Evolutionary conservation across 2,113 vertebrate genomes (phyloP), one percentile per base, ranked within the genome.

Genomic region (Hepsetus odoe): DNA sequence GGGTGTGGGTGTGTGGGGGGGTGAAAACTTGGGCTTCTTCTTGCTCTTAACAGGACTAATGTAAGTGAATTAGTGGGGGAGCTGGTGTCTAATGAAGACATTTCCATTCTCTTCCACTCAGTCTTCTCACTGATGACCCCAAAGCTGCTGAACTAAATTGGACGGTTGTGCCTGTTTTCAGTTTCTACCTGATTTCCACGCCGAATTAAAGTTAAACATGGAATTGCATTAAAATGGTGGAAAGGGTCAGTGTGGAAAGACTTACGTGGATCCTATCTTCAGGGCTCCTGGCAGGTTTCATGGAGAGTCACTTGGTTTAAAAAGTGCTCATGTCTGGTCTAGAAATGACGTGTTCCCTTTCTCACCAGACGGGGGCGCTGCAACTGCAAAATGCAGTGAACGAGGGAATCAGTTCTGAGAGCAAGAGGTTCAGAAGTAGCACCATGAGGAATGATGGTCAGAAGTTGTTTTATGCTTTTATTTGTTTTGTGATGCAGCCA

Each of bases 301-400:
- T 16, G 12, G 46, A 49, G 51, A 11, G 5, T 7, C 51, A 24
- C 51, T 2, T 16, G 3, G 2, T n/a, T 22, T 9, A 22, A 20
- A n/a, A 16, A 5, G 5, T n/a, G 49, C 49, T 30, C 20, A 64
- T 22, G 20, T 38, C 10, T 24, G 3, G 32, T 38, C 33, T 22
- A 9, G 38, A 65, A 38, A n/a, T 38, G 16, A 11, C 16, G 13
- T 49, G 64, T 67, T 26, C 55, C 59, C 18, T 65, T 33, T 82
- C 30, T 75, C n/a, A 65, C 87, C 87, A 80, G 75, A 79, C 32
- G 87, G 77, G 85, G 87, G 86, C 87, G 77, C 75, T 85, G 79
- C 53, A 72, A 61, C 73, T 80, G 74, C 81, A 82, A 85, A 22
- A 81, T 81, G 70, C 0, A 40, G 46, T 58, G 24, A n/a, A 68